Evolutionary conservation across 2,888 invertebrate genomes (phyloP).

Genomic region (Eristalis arbustorum): DNA sequence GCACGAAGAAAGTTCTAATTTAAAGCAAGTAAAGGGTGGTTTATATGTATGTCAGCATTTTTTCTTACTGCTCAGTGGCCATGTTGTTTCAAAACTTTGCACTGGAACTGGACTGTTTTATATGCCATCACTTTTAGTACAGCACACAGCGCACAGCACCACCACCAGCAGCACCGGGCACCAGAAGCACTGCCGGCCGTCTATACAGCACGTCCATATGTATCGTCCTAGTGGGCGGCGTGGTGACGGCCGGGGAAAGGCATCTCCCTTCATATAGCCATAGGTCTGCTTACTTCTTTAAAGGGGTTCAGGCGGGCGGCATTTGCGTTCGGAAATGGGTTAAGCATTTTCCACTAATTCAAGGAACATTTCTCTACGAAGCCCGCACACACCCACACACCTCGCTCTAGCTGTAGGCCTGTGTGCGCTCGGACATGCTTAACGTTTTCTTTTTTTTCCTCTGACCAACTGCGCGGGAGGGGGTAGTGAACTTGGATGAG

Average conservation of each 20-base stretch:
- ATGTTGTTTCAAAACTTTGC: constrained; percentile 69
- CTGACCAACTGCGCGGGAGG: neutral
- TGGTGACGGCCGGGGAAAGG: too few relatives aligned
- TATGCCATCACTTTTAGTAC: constrained; percentile 70
- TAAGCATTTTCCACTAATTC: constrained; percentile 70
- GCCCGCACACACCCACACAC: constrained; percentile 19
- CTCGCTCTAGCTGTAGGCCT: constrained; percentile 1
- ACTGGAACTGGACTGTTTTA: constrained; percentile 69
- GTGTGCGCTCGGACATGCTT: constrained; percentile 1
- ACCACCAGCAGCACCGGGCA: neutral
- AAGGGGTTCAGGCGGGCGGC: constrained; percentile 39
- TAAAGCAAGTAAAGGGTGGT: constrained; percentile 76
- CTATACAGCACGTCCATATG: constrained; percentile 47
- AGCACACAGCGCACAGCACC: constrained; percentile 28
- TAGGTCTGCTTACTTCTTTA: constrained; percentile 58
- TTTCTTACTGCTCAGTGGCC: constrained; percentile 70
- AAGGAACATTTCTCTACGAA: constrained; percentile 56
- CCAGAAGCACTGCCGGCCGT: neutral
- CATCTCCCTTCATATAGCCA: neutral
- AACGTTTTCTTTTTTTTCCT: neutral
- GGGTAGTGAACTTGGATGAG: neutral
- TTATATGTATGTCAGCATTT: constrained; percentile 71
- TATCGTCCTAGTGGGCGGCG: constrained; percentile 26
- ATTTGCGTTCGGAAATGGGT: constrained; percentile 71
- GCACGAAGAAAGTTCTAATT: constrained; percentile 80